These are phyloP conservation scores for Tetramorium alpestre DNA, from an alignment of 1,140 invertebrate species.

Conservation along the genomic window DNA sequence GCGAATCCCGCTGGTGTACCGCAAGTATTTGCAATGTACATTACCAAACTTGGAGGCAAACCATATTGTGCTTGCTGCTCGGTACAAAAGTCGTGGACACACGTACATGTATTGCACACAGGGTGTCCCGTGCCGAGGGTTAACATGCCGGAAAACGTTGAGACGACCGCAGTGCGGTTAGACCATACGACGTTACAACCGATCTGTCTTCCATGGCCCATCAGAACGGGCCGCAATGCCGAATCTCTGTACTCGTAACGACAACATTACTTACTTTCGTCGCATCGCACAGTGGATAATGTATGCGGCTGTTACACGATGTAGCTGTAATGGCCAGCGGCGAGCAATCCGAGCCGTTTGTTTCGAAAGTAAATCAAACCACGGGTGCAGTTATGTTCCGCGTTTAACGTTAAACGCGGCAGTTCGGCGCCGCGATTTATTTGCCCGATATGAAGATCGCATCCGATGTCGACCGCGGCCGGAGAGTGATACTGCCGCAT, in stretches of 20 bases:
- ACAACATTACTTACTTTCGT: slow-evolving; percentile 52
- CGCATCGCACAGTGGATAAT: slow-evolving; percentile 35
- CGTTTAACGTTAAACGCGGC: slow-evolving; percentile 43
- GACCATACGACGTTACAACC: slow-evolving; percentile 30
- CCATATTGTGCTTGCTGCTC: slow-evolving; percentile 12
- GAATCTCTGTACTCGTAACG: slow-evolving; percentile 34
- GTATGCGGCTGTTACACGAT: slow-evolving; percentile 29
- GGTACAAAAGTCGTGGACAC: slow-evolving; percentile 27
- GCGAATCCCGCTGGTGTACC: background rate
- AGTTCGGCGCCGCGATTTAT: slow-evolving; percentile 41
- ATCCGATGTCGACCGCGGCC: slow-evolving; percentile 28
- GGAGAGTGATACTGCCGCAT: slow-evolving; percentile 26
- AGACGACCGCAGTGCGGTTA: slow-evolving; percentile 50
- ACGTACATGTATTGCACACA: background rate
- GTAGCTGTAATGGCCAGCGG: background rate
- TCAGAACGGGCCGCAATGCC: slow-evolving; percentile 41
- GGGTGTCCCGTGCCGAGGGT: background rate
- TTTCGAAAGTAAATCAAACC: slow-evolving; percentile 43
- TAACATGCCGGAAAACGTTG: slow-evolving; percentile 57
- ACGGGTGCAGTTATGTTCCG: background rate
- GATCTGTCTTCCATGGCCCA: slow-evolving; percentile 45
- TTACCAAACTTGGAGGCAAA: background rate
- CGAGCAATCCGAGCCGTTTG: background rate
- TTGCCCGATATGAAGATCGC: slow-evolving; percentile 30
- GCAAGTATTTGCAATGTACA: background rate